These are phyloP conservation scores for Arion vulgaris DNA, from an alignment of 1,140 invertebrate species.

Conservation along the genomic window DNA sequence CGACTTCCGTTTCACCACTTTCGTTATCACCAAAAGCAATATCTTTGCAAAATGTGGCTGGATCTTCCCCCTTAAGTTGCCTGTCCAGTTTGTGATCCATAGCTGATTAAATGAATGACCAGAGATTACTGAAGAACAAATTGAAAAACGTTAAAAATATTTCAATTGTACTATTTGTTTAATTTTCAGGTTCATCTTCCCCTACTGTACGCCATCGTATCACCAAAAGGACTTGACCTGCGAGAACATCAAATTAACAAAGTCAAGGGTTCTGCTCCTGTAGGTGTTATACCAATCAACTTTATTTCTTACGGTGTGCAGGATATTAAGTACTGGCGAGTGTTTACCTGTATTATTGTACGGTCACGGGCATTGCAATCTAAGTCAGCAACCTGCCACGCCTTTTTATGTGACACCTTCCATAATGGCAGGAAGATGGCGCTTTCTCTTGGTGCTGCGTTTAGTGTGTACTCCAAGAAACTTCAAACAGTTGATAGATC, in stretches of 20 bases:
- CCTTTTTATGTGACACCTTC: slow-evolving; percentile 92
- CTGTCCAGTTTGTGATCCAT: no score
- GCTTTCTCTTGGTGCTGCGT: slow-evolving; percentile 90
- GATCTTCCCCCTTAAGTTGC: no score
- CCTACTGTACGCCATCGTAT: slow-evolving; percentile 63
- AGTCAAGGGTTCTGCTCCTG: slow-evolving; percentile 61
- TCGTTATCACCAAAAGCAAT: no score
- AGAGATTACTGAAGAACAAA: no score
- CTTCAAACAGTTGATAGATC: slow-evolving; percentile 75
- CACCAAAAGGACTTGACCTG: slow-evolving; percentile 81
- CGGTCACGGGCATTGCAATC: slow-evolving; percentile 74
- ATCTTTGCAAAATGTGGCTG: no score
- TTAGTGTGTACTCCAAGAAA: slow-evolving; percentile 87
- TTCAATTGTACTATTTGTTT: no score
- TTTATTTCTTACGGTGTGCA: slow-evolving; percentile 74
- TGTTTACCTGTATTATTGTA: slow-evolving; percentile 96
- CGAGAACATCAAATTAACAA: slow-evolving; percentile 75
- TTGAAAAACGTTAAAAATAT: no score
- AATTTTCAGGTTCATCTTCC: slow-evolving; percentile 60
- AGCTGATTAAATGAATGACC: no score
- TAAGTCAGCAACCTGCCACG: slow-evolving; percentile 83
- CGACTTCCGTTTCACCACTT: no score
- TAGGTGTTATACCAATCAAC: slow-evolving; percentile 82
- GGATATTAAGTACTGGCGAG: slow-evolving; percentile 92
- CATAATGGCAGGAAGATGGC: slow-evolving; percentile 86